phyloP scores from a whole-genome alignment of 2,888 invertebrate genomes.

The Apamea monoglypha region DNA sequence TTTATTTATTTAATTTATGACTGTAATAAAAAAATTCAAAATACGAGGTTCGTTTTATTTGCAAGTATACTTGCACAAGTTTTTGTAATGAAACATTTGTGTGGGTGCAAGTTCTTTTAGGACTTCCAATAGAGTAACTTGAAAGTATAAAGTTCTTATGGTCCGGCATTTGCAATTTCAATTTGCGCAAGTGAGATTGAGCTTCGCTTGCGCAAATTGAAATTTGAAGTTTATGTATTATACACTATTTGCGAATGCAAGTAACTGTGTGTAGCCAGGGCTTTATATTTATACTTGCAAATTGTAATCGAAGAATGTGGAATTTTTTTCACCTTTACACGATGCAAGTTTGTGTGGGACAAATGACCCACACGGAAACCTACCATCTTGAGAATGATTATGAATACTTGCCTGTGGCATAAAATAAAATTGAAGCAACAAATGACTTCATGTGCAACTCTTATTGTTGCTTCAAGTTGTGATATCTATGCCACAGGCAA shows the following conservation, averaged over 20 bases:
- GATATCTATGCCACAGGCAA: no score
- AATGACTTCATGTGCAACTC: no score
- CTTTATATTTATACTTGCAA: not conserved
- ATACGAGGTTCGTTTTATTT: constrained; percentile 10
- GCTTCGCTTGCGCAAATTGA: not conserved
- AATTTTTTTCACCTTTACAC: no score
- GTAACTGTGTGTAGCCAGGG: not conserved
- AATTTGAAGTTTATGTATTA: not conserved
- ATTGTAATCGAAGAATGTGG: not conserved
- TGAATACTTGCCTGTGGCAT: no score
- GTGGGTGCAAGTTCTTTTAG: not conserved
- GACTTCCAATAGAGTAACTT: not conserved
- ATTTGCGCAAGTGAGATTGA: no score
- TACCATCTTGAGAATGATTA: no score
- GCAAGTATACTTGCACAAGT: constrained; percentile 9
- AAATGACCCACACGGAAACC: no score
- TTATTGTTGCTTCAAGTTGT: no score
- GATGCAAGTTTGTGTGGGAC: no score
- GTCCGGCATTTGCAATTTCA: no score
- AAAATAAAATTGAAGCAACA: no score
- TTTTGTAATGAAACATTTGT: not conserved
- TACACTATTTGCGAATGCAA: not conserved
- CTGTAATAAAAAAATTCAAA: constrained; percentile 73
- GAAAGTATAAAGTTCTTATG: not conserved
- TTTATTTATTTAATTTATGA: constrained; percentile 75